phyloP scores from a whole-genome alignment of 2,797 vertebrate genomes.

The Enteromius argenteus region DNA sequence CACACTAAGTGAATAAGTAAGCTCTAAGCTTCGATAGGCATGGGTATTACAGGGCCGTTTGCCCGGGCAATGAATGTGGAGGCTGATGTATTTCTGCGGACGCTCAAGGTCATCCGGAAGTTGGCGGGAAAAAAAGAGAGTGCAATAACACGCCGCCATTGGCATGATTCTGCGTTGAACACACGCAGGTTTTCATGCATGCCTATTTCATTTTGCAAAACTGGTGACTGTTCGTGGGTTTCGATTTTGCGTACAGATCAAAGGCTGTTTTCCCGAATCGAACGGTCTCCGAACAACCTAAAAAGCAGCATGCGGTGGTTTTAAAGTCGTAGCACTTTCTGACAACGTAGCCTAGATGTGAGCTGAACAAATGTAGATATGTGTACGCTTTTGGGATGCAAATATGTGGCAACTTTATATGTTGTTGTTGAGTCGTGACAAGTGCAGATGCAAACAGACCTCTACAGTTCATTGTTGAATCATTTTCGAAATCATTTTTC shows the following conservation, averaged over 20 bases:
- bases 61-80: constrained; percentile 29
- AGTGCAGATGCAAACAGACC: constrained; percentile 31
- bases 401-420: constrained; percentile 39
- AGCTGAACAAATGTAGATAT: constrained; percentile 52
- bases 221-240: constrained; percentile 44
- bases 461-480: constrained; percentile 44
- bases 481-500: neutral
- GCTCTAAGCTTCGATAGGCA: constrained; percentile 24
- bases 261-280: constrained; percentile 22
- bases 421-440: constrained; percentile 18
- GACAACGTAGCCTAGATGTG: constrained; percentile 52
- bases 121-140: constrained; percentile 61
- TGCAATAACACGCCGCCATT: constrained; percentile 69
- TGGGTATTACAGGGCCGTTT: constrained; percentile 17
- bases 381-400: constrained; percentile 43
- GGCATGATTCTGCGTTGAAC: constrained; percentile 45
- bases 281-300: constrained; percentile 2
- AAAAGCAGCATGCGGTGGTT: constrained; percentile 12
- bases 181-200: constrained; percentile 68
- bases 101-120: neutral
- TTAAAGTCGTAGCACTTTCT: constrained; percentile 57
- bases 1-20: constrained; percentile 36
- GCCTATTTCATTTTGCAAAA: constrained; percentile 49
- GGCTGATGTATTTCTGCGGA: constrained; percentile 19
- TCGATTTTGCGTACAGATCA: constrained; percentile 26